Evolutionary conservation across 2,113 vertebrate genomes (phyloP).

Genomic region (Saguinus imperator): DNA sequence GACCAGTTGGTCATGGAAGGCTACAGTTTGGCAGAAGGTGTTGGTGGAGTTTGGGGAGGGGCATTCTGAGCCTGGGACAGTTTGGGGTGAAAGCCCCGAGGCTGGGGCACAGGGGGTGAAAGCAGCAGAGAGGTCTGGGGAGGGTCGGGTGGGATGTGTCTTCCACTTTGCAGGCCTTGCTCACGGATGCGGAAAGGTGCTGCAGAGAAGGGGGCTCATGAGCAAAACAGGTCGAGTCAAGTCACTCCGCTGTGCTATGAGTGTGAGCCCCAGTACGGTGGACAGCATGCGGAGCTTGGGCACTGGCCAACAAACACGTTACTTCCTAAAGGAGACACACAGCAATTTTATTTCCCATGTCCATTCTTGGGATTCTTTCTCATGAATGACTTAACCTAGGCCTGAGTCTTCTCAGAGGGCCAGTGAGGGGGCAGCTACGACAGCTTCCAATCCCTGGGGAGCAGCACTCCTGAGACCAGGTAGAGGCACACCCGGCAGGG

Average conservation of each 20-base stretch:
- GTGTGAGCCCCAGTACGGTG: background rate
- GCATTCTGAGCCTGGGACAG: background rate
- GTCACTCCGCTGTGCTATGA: background rate
- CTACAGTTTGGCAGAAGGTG: background rate
- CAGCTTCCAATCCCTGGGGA: too few relatives aligned
- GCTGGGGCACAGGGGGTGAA: background rate
- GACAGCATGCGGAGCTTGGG: background rate
- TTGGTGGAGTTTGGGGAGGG: too few relatives aligned
- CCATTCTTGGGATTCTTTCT: background rate
- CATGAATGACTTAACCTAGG: background rate
- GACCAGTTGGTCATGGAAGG: background rate
- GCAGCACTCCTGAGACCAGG: too few relatives aligned
- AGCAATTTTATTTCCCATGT: background rate
- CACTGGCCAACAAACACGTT: background rate
- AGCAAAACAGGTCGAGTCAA: background rate
- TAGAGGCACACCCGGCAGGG: too few relatives aligned
- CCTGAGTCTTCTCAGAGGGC: too few relatives aligned
- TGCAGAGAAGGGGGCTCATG: background rate
- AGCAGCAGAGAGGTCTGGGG: background rate
- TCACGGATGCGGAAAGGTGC: background rate
- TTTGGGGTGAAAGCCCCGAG: background rate
- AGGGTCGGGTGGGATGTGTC: background rate
- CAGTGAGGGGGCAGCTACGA: too few relatives aligned
- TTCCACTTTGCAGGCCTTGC: background rate
- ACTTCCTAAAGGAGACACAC: background rate